Evolutionary conservation across 2,888 invertebrate species (phyloP).

Genomic region (Clitarchus hookeri): DNA sequence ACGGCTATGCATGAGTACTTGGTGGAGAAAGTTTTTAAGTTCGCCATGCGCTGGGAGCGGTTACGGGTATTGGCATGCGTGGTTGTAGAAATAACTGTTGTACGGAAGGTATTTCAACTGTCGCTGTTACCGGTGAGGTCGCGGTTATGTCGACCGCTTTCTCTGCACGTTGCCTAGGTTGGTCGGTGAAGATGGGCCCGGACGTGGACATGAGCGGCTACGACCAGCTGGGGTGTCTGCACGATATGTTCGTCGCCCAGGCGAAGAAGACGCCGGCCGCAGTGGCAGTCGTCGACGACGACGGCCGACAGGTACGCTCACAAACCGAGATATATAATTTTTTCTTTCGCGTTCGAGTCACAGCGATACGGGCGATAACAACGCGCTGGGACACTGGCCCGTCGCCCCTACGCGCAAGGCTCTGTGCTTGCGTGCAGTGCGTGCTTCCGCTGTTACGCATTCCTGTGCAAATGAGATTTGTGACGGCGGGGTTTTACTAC

Average conservation of each 20-base stretch:
- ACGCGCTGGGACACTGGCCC: too few species aligned
- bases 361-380: too few species aligned
- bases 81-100: neutral
- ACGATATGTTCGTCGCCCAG: constrained; percentile 46
- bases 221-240: constrained; percentile 45
- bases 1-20: too few species aligned
- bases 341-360: too few species aligned
- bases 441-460: too few species aligned
- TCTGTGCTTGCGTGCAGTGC: too few species aligned
- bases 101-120: neutral
- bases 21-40: too few species aligned
- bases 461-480: too few species aligned
- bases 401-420: too few species aligned
- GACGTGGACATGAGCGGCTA: constrained; percentile 42
- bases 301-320: constrained; percentile 35
- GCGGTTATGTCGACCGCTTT: neutral
- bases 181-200: neutral
- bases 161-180: neutral
- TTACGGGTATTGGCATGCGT: neutral
- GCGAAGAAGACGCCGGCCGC: constrained; percentile 43
- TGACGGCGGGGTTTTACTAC: too few species aligned
- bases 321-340: too few species aligned
- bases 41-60: too few species aligned
- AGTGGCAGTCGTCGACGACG: constrained; percentile 43
- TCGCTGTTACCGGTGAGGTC: neutral